A percentile compares a stretch with the other conserved stretches of the same genome.
Conservation (phyloP, 2,888 invertebrate genomes). For the Alitta virens region DNA sequence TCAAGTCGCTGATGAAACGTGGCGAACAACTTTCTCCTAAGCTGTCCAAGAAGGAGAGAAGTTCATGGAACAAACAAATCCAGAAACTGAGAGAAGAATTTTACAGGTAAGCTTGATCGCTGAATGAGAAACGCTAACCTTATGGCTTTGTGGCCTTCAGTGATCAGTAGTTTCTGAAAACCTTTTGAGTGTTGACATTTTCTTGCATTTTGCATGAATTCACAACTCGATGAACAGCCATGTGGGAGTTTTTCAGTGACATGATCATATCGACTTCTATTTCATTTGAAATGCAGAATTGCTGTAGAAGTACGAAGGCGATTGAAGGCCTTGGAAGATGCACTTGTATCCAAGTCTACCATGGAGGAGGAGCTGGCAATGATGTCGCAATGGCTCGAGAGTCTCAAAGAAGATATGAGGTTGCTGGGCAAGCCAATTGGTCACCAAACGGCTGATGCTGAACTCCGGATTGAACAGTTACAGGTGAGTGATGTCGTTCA, state of each 20-base stretch:
- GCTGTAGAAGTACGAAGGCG: conserved; percentile 11
- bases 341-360: conserved; percentile 78
- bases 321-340: conserved; percentile 64
- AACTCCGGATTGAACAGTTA: conserved; percentile 64
- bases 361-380: conserved; percentile 78
- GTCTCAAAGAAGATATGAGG: conserved; percentile 79
- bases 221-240: too few species aligned
- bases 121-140: too few species aligned
- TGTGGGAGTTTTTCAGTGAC: too few species aligned
- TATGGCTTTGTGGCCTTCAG: too few species aligned
- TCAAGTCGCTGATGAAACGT: background rate
- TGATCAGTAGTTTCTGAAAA: too few species aligned
- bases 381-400: conserved; percentile 74
- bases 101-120: background rate
- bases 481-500: conserved; percentile 49
- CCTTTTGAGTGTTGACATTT: too few species aligned
- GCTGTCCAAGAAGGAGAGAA: background rate
- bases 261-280: too few species aligned
- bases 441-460: conserved; percentile 82
- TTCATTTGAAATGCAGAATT: too few species aligned
- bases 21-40: background rate
- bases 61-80: background rate
- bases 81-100: background rate
- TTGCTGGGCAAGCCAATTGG: conserved; percentile 84
- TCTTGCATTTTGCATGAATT: too few species aligned